Evolutionary conservation across 2,797 vertebrate genomes (phyloP).

Genomic region (Pangasius krempfi): DNA sequence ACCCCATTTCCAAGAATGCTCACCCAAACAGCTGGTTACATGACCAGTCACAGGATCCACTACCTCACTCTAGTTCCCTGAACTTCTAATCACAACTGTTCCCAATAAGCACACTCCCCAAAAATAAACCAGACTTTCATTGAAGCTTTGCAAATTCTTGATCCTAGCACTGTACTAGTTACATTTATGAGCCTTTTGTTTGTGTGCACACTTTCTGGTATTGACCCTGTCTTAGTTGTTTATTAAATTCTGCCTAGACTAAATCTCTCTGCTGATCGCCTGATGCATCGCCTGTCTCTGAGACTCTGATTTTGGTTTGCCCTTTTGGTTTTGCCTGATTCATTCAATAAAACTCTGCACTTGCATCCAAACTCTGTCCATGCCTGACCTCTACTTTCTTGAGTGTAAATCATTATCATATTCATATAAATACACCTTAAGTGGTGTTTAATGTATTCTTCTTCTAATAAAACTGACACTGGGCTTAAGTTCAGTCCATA

Average conservation of each 20-base stretch:
- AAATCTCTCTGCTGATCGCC: not conserved
- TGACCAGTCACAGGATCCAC: not conserved
- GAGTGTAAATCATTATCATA: not conserved
- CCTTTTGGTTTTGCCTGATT: not conserved
- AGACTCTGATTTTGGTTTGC: not conserved
- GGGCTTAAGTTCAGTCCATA: not conserved
- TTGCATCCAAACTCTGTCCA: not conserved
- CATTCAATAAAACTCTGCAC: not conserved
- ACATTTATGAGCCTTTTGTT: not conserved
- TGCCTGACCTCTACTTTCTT: not conserved
- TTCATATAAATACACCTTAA: not conserved
- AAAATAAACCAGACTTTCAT: not conserved
- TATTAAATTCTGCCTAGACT: not conserved
- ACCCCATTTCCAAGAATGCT: not conserved
- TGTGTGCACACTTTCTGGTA: not conserved
- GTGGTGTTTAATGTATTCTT: not conserved
- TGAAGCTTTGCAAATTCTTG: not conserved
- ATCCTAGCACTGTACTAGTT: not conserved
- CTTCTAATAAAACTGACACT: not conserved
- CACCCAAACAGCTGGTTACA: conserved; percentile 3
- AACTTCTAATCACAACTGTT: conserved; percentile 7
- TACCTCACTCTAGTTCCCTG: not conserved
- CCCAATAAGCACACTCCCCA: not conserved
- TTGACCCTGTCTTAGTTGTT: not conserved
- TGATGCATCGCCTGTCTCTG: not conserved